Percentiles rank a stretch among this genome's conserved stretches.
Evolutionary conservation across 2,113 vertebrate genomes (phyloP).

Genomic region (Hyperopisus bebe): DNA sequence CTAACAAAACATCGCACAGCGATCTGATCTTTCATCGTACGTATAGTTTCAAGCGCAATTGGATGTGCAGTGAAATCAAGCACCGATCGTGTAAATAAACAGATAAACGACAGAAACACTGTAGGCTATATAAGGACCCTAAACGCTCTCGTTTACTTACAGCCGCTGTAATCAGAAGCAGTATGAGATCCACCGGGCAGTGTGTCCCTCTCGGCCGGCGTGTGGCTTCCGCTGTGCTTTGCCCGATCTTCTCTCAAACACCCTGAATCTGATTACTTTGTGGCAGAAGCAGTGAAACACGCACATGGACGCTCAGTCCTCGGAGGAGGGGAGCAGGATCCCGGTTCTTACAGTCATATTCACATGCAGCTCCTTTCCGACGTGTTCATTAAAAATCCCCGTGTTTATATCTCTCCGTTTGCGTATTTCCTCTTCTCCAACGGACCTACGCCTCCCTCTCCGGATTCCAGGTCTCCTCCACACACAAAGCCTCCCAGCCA

Average conservation of each 20-base stretch:
- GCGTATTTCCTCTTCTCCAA: neutral
- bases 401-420: neutral
- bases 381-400: neutral
- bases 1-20: neutral
- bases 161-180: neutral
- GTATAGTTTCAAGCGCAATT: neutral
- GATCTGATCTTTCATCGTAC: neutral
- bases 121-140: neutral
- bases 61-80: neutral
- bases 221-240: neutral
- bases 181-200: neutral
- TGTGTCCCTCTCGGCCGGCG: neutral
- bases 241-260: neutral
- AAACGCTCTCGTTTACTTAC: neutral
- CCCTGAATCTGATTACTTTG: neutral
- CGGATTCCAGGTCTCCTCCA: slow-evolving; percentile 44
- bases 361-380: neutral
- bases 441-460: slow-evolving; percentile 19
- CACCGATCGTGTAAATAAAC: neutral
- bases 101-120: neutral
- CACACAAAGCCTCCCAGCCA: slow-evolving; percentile 56
- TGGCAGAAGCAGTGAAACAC: neutral
- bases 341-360: neutral
- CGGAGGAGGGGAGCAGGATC: neutral
- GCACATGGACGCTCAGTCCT: neutral